Percentiles rank a stretch among this genome's conserved stretches.
Evolutionary conservation across 2,113 vertebrate genomes (phyloP).

Genomic region (Rhinolophus sinicus): DNA sequence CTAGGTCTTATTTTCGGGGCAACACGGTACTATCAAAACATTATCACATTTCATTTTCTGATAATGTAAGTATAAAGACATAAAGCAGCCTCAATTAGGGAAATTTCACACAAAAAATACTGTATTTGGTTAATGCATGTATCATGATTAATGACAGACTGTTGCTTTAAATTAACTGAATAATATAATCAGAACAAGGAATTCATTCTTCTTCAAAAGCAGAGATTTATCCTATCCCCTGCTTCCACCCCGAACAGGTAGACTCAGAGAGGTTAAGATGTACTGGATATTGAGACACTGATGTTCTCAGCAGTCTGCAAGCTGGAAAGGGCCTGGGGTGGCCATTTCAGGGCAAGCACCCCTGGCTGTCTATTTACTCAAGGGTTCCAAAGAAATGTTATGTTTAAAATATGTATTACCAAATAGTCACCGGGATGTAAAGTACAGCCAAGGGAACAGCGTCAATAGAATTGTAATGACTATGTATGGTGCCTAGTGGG

Average conservation of each 20-base stretch:
- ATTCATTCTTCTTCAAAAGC: background rate
- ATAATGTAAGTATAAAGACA: too few relatives aligned
- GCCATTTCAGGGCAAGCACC: background rate
- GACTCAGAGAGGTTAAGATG: background rate
- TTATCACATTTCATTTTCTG: too few relatives aligned
- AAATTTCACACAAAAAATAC: background rate
- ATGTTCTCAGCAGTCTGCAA: background rate
- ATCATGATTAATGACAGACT: background rate
- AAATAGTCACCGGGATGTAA: too few relatives aligned
- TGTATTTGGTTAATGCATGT: background rate
- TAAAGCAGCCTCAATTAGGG: too few relatives aligned
- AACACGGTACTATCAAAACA: background rate
- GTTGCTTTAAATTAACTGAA: background rate
- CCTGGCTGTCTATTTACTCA: background rate
- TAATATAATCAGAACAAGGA: background rate
- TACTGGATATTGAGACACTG: background rate
- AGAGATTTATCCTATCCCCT: background rate
- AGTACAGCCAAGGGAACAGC: too few relatives aligned
- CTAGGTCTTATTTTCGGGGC: too few relatives aligned
- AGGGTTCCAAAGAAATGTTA: background rate
- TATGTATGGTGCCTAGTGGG: too few relatives aligned
- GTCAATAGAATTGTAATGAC: too few relatives aligned
- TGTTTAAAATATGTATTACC: background rate
- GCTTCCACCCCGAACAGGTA: background rate
- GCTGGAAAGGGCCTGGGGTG: background rate